phyloP scores from a whole-genome alignment of 2,113 vertebrate genomes.

The Sylvicapra grimmia region DNA sequence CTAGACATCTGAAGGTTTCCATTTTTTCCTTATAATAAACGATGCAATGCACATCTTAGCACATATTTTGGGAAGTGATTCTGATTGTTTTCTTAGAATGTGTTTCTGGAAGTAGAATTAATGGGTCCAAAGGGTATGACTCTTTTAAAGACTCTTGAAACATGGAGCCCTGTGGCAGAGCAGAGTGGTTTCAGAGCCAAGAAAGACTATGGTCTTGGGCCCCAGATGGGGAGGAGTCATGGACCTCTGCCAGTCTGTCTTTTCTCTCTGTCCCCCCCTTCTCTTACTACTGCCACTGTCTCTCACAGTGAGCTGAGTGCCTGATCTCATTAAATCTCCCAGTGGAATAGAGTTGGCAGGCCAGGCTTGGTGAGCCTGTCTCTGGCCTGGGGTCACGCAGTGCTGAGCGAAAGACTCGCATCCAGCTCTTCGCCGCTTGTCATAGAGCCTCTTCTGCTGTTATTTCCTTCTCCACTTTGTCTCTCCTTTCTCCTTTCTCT shows the following conservation, averaged over 20 bases:
- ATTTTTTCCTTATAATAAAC: neutral
- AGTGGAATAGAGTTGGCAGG: neutral
- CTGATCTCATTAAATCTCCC: neutral
- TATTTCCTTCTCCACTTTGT: neutral
- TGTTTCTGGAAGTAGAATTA: neutral
- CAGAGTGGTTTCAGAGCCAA: neutral
- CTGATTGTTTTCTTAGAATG: neutral
- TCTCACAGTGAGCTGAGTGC: neutral
- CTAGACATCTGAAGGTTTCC: neutral
- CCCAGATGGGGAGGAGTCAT: neutral
- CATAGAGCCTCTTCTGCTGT: neutral
- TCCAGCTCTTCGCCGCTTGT: neutral
- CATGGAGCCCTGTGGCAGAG: neutral
- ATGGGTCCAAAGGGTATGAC: neutral
- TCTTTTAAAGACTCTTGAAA: neutral
- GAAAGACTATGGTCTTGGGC: neutral
- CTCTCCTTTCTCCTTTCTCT: neutral
- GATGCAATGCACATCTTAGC: neutral
- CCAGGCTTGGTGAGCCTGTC: neutral
- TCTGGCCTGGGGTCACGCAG: neutral
- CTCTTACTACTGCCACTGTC: neutral
- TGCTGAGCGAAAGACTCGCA: neutral
- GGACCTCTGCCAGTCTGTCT: neutral
- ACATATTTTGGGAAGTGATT: neutral
- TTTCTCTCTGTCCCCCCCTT: neutral